Percentiles rank a stretch among this genome's conserved stretches.
Conservation (phyloP, 2,113 vertebrate species). For the Xenotilapia longispinis region DNA sequence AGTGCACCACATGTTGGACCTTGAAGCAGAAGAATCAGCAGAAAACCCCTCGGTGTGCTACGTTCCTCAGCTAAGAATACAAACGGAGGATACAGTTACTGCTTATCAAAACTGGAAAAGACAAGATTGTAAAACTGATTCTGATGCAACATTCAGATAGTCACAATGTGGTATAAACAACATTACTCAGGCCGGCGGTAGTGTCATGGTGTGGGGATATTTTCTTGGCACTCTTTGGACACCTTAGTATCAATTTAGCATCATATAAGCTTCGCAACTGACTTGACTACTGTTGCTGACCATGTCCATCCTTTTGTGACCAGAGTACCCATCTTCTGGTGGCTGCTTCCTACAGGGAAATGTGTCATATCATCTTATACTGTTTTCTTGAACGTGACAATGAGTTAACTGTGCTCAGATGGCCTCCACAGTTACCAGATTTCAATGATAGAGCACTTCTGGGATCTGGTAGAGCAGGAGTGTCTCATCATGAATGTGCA, state of each 20-base stretch:
- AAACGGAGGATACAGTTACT: background rate
- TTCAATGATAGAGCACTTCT: accelerated
- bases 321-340: background rate
- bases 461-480: background rate
- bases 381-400: background rate
- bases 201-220: background rate
- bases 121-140: background rate
- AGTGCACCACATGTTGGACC: background rate
- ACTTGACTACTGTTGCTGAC: background rate
- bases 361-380: background rate
- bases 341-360: background rate
- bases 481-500: background rate
- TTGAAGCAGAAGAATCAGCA: background rate
- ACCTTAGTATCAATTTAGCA: background rate
- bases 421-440: background rate
- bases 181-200: background rate
- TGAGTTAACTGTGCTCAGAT: background rate
- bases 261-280: accelerated
- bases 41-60: accelerated
- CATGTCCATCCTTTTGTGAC: background rate
- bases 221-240: background rate
- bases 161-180: background rate
- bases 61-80: background rate
- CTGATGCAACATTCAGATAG: background rate
- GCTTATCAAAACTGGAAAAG: background rate